A percentile compares a stretch with the other conserved stretches of the same genome.
Conservation (phyloP, 2,888 invertebrate species). For the Drosophila percnosoma region DNA sequence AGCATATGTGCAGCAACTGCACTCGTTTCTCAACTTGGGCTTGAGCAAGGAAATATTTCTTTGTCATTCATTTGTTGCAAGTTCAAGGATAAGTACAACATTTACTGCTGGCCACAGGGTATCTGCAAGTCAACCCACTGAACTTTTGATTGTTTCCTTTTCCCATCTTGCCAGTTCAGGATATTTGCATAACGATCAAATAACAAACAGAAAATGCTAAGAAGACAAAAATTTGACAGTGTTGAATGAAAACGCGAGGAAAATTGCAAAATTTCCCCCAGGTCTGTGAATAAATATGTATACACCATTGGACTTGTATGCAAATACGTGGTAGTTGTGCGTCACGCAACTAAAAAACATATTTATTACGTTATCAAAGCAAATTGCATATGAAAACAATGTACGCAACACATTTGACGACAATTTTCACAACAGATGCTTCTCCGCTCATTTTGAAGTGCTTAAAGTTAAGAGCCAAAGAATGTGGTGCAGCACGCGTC, state of each 20-base stretch:
- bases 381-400: constrained; percentile 2
- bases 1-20: neutral
- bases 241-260: constrained; percentile 1
- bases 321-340: neutral
- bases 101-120: too few relatives aligned
- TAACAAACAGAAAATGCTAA: neutral
- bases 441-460: neutral
- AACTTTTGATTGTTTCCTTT: neutral
- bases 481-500: neutral
- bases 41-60: too few relatives aligned
- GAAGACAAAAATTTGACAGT: neutral
- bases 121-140: neutral
- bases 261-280: neutral
- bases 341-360: neutral
- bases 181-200: constrained; percentile 9
- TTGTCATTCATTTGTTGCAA: too few relatives aligned
- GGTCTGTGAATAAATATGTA: neutral
- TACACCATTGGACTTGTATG: neutral
- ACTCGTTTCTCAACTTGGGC: neutral
- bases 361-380: neutral
- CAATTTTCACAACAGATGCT: neutral
- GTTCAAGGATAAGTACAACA: too few relatives aligned
- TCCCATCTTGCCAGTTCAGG: neutral
- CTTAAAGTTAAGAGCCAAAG: neutral
- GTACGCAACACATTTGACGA: neutral